phyloP scores from a whole-genome alignment of 2,113 vertebrate genomes.

The Centrocercus urophasianus region DNA sequence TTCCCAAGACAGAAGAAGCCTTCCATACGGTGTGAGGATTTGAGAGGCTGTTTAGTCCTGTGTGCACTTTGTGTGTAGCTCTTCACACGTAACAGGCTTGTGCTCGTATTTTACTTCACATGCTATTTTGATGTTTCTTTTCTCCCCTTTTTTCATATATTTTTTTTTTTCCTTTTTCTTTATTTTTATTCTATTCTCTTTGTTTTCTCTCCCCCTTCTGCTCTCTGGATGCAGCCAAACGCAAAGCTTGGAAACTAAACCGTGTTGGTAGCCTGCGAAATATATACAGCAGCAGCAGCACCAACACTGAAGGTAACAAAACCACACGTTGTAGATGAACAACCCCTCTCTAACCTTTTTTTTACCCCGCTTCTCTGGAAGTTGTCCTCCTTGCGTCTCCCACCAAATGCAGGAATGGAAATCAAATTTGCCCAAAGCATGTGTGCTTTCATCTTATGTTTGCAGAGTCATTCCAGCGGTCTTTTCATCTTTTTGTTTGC shows the following conservation, averaged over 20 bases:
- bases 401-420: not conserved
- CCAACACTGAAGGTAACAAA: constrained; percentile 90
- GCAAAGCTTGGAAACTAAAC: constrained; percentile 95
- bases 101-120: constrained; percentile 60
- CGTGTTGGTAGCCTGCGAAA: constrained; percentile 95
- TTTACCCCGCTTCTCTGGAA: not conserved
- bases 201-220: constrained; percentile 76
- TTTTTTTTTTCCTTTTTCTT: constrained; percentile 17
- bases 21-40: not conserved
- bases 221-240: constrained; percentile 92
- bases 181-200: constrained; percentile 64
- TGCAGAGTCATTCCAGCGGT: constrained; percentile 67
- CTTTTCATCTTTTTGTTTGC: constrained; percentile 70
- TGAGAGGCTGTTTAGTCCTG: not conserved
- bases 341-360: not conserved
- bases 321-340: not conserved
- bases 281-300: constrained; percentile 90
- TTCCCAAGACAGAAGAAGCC: not conserved
- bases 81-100: not conserved
- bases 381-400: not conserved
- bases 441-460: constrained; percentile 66
- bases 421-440: constrained; percentile 66
- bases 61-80: constrained; percentile 3
- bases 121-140: constrained; percentile 78
- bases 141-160: constrained; percentile 72